Evolutionary conservation across 2,888 invertebrate species (phyloP), one percentile per base, ranked within the genome.

Genomic region (Papilio protenor): DNA sequence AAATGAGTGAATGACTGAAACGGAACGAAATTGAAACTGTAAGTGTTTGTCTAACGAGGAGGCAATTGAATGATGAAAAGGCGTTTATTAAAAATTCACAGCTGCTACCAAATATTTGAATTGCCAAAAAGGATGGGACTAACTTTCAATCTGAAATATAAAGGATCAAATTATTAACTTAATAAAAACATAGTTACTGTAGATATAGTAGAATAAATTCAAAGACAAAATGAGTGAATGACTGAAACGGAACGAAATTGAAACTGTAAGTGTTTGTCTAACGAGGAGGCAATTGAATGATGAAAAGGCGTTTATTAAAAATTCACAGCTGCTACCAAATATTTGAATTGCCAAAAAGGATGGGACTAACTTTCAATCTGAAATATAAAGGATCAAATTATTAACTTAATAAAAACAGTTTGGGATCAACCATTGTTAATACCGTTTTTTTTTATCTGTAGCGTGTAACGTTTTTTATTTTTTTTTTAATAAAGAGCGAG

Each of bases 21-120:
- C 11, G 1, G 21, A 73, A 45, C 45, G 40, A 57, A 73, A 73
- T 73, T 73, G 73, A 69, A 69, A 73, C 18, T 77, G 55, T 23
- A 77, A 73, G 55, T 77, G 73, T 73, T 77, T 73, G 47, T 73
- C 47, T 77, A 73, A 77, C 45, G 66, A 77, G 73, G 66, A 77
- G 66, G 49, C 66, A 45, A 40, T 33, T 21, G 57, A 23, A 52
- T 73, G 52, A 73, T 73, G 57, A 61, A 76, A 59, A 57, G 69
- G 40, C 64, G 66, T 77, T 77, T 77, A 77, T 55, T 73, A 77
- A 73, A 66, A 73, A 59, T 70, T 59, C 69, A 57, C 57, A 73
- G 73, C 55, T 49, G 72, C 16, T 33, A 72, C 52, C 52, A 61
- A 76, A 76, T 72, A 76, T 76, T 72, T 71, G 21, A 71, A 72